These are phyloP conservation scores for Choreutis nemorana DNA, from an alignment of 2,888 invertebrate genomes.

Conservation along the genomic window DNA sequence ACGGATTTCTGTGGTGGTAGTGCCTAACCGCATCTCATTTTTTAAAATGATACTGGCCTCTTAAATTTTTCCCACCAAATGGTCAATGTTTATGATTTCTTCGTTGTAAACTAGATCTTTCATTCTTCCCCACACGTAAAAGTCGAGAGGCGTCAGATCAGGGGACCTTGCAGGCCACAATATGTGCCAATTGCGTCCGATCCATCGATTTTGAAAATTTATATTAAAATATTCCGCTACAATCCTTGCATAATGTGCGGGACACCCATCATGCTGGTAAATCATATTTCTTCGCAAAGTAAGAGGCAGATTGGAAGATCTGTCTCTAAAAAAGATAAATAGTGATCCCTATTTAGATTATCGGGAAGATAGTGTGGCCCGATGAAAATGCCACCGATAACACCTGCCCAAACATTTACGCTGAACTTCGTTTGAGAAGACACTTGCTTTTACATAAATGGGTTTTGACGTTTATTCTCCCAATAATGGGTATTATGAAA, in stretches of 20 bases:
- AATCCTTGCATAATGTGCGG: slow-evolving; percentile 13
- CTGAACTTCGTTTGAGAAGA: slow-evolving; percentile 16
- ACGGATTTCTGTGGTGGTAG: too few relatives aligned
- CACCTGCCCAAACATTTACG: slow-evolving; percentile 18
- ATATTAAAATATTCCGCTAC: slow-evolving; percentile 15
- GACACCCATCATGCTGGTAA: slow-evolving; percentile 15
- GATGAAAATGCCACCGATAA: slow-evolving; percentile 15
- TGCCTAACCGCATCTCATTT: too few relatives aligned
- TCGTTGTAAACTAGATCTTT: slow-evolving; percentile 12
- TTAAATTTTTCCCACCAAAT: too few relatives aligned
- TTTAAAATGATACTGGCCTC: too few relatives aligned
- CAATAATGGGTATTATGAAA: slow-evolving; percentile 17
- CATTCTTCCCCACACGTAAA: slow-evolving; percentile 14
- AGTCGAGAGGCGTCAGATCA: slow-evolving; percentile 15
- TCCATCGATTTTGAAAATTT: slow-evolving; percentile 13
- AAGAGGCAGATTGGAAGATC: slow-evolving; percentile 10
- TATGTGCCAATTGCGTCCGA: slow-evolving; percentile 15
- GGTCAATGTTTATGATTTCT: too few relatives aligned
- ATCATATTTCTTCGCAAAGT: slow-evolving; percentile 11
- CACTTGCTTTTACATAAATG: slow-evolving; percentile 15
- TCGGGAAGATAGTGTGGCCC: slow-evolving; percentile 16
- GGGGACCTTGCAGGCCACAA: slow-evolving; percentile 17
- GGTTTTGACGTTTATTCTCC: slow-evolving; percentile 14
- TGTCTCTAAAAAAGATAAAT: slow-evolving; percentile 13
- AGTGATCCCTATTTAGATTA: slow-evolving; percentile 16